These are phyloP conservation scores for Dermatophagoides farinae DNA, from an alignment of 1,140 invertebrate species.

Conservation along the genomic window DNA sequence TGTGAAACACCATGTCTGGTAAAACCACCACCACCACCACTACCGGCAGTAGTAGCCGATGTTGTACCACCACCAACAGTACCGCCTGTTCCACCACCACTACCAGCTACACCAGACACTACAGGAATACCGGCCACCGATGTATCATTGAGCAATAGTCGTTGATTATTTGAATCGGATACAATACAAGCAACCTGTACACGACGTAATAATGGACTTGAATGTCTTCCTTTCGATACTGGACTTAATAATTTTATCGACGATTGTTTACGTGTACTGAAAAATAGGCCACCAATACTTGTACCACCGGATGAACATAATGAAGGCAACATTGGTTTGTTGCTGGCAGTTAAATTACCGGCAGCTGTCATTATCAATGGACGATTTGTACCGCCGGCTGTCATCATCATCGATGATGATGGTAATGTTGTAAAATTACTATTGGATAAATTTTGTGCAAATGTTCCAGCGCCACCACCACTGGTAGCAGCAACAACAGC, in stretches of 20 bases:
- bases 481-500: neutral
- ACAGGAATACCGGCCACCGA: neutral
- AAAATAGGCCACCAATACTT: neutral
- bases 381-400: neutral
- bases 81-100: neutral
- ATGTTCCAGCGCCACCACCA: neutral
- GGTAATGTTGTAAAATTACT: neutral
- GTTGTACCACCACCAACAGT: neutral
- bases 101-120: neutral
- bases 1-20: neutral
- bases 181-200: slow-evolving; percentile 12
- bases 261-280: slow-evolving; percentile 38
- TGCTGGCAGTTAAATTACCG: neutral
- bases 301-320: neutral
- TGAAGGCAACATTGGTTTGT: neutral
- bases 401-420: neutral
- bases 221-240: slow-evolving; percentile 18
- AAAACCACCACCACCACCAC: neutral
- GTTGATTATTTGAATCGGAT: slow-evolving; percentile 66
- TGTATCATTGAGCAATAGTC: slow-evolving; percentile 64
- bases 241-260: slow-evolving; percentile 44
- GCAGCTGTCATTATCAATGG: neutral
- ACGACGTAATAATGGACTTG: slow-evolving; percentile 12
- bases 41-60: neutral
- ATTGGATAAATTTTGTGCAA: neutral